These are phyloP conservation scores for Drosophila sechellia DNA, from an alignment of 1,140 invertebrate genomes.

Conservation along the genomic window DNA sequence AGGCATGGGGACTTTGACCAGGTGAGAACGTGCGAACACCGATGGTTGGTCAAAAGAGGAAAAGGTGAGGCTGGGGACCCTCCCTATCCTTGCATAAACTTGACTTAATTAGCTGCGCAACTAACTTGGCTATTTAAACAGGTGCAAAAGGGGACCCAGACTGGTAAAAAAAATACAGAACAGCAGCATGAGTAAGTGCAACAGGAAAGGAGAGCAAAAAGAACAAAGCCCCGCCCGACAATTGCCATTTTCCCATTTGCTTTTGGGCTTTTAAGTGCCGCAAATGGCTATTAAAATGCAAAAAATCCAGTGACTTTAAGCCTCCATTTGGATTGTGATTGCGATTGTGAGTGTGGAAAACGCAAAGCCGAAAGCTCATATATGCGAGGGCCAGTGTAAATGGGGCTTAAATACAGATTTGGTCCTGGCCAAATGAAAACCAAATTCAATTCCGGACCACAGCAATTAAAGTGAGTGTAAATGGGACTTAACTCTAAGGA, in stretches of 20 bases:
- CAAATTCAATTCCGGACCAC: slow-evolving; percentile 31
- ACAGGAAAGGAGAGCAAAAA: not conserved
- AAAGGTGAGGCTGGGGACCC: slow-evolving; percentile 5
- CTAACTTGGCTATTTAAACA: slow-evolving; percentile 80
- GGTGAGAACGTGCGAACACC: slow-evolving; percentile 51
- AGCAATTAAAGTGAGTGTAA: slow-evolving; percentile 38
- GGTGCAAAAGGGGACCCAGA: slow-evolving; percentile 46
- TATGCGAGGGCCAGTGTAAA: slow-evolving; percentile 32
- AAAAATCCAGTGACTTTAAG: slow-evolving; percentile 40
- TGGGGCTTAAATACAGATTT: slow-evolving; percentile 41
- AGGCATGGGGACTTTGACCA: slow-evolving; percentile 7
- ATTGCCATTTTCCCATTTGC: slow-evolving; percentile 54
- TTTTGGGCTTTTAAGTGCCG: slow-evolving; percentile 53
- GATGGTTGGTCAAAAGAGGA: slow-evolving; percentile 8
- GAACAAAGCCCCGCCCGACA: slow-evolving; percentile 20
- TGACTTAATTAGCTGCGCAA: slow-evolving; percentile 80
- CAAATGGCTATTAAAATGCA: slow-evolving; percentile 55
- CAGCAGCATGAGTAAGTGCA: slow-evolving; percentile 13
- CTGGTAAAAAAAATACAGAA: slow-evolving; percentile 14
- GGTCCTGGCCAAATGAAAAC: slow-evolving; percentile 23
- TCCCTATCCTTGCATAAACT: slow-evolving; percentile 70
- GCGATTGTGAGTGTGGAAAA: slow-evolving; percentile 13
- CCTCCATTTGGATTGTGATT: slow-evolving; percentile 14
- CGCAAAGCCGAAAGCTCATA: slow-evolving; percentile 31
- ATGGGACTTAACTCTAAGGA: slow-evolving; percentile 17